Evolutionary conservation across 2,888 invertebrate species (phyloP).

Genomic region (Keiferia lycopersicella): DNA sequence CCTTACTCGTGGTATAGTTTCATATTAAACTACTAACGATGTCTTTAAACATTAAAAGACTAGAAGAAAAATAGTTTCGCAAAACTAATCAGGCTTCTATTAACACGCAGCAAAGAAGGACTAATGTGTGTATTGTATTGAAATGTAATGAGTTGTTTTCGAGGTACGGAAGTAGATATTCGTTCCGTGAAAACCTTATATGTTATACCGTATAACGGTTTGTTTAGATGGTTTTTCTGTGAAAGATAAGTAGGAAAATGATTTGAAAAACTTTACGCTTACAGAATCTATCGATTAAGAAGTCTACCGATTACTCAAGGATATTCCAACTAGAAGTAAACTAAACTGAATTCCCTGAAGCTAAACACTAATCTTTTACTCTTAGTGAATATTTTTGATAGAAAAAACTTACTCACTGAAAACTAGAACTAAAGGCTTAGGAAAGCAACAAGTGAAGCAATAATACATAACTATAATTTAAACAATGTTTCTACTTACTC

Average conservation of each 20-base stretch:
- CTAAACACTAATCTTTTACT: too few relatives aligned
- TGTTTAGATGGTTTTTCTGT: not conserved
- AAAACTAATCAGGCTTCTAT: constrained; percentile 1
- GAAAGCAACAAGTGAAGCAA: too few relatives aligned
- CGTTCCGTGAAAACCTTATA: not conserved
- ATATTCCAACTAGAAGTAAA: too few relatives aligned
- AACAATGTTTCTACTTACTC: not conserved
- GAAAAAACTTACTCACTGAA: not conserved
- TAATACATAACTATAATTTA: not conserved
- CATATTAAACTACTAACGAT: not conserved
- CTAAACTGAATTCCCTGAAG: too few relatives aligned
- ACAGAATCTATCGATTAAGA: too few relatives aligned
- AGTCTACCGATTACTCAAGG: too few relatives aligned
- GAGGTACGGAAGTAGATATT: not conserved
- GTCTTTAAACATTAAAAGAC: not conserved
- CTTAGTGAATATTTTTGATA: too few relatives aligned
- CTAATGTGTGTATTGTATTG: constrained; percentile 12
- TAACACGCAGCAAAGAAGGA: not conserved
- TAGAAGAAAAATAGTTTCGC: not conserved
- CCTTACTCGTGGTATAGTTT: not conserved
- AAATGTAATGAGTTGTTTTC: not conserved
- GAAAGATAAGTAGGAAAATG: not conserved
- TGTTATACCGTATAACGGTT: not conserved
- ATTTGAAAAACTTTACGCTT: too few relatives aligned
- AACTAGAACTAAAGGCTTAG: not conserved